Evolutionary conservation across 2,113 vertebrate genomes (phyloP).

Genomic region (Xiphophorus maculatus): DNA sequence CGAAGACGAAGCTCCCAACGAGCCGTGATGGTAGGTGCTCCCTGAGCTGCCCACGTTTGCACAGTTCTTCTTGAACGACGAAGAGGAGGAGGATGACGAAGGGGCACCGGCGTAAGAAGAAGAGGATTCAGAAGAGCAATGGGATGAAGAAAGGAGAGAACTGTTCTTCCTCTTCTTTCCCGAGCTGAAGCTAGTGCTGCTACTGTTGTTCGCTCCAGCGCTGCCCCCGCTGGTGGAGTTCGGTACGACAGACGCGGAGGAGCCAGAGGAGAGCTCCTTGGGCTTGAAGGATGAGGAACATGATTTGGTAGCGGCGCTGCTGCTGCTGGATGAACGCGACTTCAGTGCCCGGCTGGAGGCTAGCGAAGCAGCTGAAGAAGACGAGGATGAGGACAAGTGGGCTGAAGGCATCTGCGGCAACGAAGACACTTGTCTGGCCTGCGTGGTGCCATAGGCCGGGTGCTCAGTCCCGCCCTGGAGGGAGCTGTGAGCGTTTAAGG

Average conservation of each 20-base stretch:
- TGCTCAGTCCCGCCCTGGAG: conserved; percentile 86
- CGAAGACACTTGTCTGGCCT: conserved; percentile 94
- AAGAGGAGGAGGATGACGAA: conserved; percentile 72
- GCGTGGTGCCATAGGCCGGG: conserved; percentile 86
- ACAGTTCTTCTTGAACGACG: conserved; percentile 94
- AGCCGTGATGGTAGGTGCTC: conserved; percentile 86
- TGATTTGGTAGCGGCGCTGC: conserved; percentile 90
- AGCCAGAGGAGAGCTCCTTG: conserved; percentile 66
- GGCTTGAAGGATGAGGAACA: conserved; percentile 76
- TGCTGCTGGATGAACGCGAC: conserved; percentile 90
- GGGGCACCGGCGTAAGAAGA: conserved; percentile 85
- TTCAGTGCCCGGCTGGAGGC: conserved; percentile 92
- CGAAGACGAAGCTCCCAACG: conserved; percentile 77
- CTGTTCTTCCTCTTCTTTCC: conserved; percentile 96
- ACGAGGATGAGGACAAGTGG: conserved; percentile 84
- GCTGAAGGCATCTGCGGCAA: conserved; percentile 95
- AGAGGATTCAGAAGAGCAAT: conserved; percentile 87
- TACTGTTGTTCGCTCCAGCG: conserved; percentile 81
- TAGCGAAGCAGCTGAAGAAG: conserved; percentile 83
- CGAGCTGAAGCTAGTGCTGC: conserved; percentile 83
- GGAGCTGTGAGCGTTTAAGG: conserved; percentile 90
- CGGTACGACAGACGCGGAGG: conserved; percentile 71
- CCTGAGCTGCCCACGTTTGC: conserved; percentile 88
- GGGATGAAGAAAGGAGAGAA: conserved; percentile 83
- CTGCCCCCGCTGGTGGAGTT: conserved; percentile 77